Conservation (phyloP, 1,140 invertebrate genomes). For the Asbolus verrucosus region DNA sequence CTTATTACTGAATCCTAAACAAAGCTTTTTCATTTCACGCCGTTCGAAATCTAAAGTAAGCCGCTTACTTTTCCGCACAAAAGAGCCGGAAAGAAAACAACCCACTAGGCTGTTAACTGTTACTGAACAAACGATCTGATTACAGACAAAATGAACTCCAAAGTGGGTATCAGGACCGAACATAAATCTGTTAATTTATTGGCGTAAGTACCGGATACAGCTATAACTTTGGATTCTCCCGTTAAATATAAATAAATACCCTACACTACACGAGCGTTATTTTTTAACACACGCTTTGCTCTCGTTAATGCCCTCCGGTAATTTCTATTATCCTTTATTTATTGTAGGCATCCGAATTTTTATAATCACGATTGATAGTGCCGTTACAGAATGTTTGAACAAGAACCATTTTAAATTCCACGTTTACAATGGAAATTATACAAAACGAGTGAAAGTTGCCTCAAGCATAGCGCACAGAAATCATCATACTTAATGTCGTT, state of each 20-base stretch:
- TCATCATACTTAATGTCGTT: background rate
- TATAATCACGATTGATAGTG: slow-evolving; percentile 19
- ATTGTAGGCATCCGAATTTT: slow-evolving; percentile 20
- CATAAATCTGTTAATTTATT: slow-evolving; percentile 47
- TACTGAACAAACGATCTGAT: slow-evolving; percentile 46
- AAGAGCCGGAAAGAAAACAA: slow-evolving; percentile 38
- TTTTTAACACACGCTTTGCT: slow-evolving; percentile 16
- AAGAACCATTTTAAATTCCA: background rate
- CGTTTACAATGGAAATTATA: background rate
- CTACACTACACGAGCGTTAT: slow-evolving; percentile 22
- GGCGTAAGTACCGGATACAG: slow-evolving; percentile 28
- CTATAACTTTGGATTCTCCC: slow-evolving; percentile 39
- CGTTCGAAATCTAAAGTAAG: slow-evolving; percentile 36
- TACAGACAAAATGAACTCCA: slow-evolving; percentile 44
- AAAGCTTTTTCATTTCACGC: slow-evolving; percentile 34
- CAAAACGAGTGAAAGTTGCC: background rate
- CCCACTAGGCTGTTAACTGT: slow-evolving; percentile 43
- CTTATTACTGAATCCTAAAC: slow-evolving; percentile 38
- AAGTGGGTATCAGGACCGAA: slow-evolving; percentile 40
- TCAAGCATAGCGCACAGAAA: background rate
- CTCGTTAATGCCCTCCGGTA: background rate
- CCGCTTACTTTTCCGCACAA: slow-evolving; percentile 40
- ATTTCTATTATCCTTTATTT: slow-evolving; percentile 36
- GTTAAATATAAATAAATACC: slow-evolving; percentile 41
- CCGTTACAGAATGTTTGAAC: slow-evolving; percentile 9